A percentile compares a stretch with the other conserved stretches of the same genome.
phyloP scores from a whole-genome alignment of 2,888 invertebrate species.

The Drosophila formosana region DNA sequence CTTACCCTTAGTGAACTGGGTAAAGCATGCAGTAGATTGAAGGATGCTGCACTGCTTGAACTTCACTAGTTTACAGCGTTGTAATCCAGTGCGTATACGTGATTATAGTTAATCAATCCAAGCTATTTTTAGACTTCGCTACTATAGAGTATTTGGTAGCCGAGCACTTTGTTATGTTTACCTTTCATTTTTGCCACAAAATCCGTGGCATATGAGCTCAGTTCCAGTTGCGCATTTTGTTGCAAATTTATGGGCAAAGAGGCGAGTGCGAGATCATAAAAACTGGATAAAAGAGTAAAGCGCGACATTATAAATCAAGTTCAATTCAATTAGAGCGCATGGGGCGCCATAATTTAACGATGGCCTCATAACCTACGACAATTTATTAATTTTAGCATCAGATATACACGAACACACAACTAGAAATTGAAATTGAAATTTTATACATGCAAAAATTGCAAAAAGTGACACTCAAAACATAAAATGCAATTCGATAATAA shows the following conservation, averaged over 20 bases:
- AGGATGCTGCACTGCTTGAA: not conserved
- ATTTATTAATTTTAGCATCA: constrained; percentile 66
- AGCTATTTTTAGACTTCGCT: too few relatives aligned
- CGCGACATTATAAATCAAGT: constrained; percentile 72
- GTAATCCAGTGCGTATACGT: not conserved
- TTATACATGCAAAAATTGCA: constrained; percentile 52
- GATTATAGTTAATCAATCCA: not conserved
- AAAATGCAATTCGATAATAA: constrained; percentile 52
- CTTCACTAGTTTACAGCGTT: not conserved
- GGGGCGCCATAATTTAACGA: constrained; percentile 60
- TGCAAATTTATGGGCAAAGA: constrained; percentile 47
- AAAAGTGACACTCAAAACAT: constrained; percentile 42
- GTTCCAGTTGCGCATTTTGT: constrained; percentile 26
- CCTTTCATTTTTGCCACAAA: constrained; percentile 20
- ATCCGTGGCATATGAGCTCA: constrained; percentile 12
- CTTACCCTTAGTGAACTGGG: not conserved
- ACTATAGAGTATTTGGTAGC: not conserved
- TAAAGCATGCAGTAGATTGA: not conserved
- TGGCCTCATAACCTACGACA: constrained; percentile 78
- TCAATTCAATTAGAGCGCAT: constrained; percentile 74
- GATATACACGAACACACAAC: constrained; percentile 15
- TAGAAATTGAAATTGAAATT: constrained; percentile 59
- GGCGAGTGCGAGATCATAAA: constrained; percentile 48
- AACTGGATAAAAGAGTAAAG: constrained; percentile 62
- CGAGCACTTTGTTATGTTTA: constrained; percentile 18